Percentiles rank a stretch among this genome's conserved stretches.
phyloP scores from a whole-genome alignment of 2,888 invertebrate genomes.

The Patella ulyssiponensis region DNA sequence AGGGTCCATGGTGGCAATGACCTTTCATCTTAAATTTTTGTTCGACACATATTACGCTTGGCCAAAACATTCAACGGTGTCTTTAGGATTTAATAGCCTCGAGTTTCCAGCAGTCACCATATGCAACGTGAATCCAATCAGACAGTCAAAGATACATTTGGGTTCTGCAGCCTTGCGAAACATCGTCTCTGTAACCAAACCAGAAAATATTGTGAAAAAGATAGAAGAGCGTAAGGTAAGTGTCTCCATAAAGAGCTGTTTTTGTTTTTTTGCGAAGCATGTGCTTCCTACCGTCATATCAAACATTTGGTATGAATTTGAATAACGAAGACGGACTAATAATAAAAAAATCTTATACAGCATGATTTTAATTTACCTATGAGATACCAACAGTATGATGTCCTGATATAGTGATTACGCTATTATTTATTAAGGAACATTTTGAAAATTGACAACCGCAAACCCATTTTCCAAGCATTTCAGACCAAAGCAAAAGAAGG shows the following conservation, averaged over 20 bases:
- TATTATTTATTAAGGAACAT: too few species aligned
- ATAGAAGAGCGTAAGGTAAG: neutral
- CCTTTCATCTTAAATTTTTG: slow-evolving; percentile 22
- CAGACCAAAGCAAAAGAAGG: too few species aligned
- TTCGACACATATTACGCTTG: slow-evolving; percentile 23
- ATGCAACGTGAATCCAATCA: slow-evolving; percentile 41
- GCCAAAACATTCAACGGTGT: slow-evolving; percentile 25
- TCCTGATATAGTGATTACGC: too few species aligned
- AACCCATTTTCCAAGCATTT: too few species aligned
- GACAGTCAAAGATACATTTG: slow-evolving; percentile 6
- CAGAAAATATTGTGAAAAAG: neutral
- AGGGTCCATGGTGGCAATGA: slow-evolving; percentile 19
- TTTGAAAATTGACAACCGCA: too few species aligned
- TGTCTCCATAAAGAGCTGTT: neutral
- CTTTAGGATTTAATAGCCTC: slow-evolving; percentile 28
- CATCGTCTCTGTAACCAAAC: neutral
- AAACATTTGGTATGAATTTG: too few species aligned
- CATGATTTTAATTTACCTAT: too few species aligned
- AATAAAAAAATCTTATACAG: too few species aligned
- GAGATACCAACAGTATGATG: too few species aligned
- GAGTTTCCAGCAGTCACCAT: slow-evolving; percentile 38
- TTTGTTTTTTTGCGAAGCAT: too few species aligned
- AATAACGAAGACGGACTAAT: too few species aligned
- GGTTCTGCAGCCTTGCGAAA: neutral
- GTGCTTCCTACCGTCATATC: too few species aligned